Evolutionary conservation across 2,888 invertebrate species (phyloP), one percentile per base, ranked within the genome.

Genomic region (Nemurella pictetii): DNA sequence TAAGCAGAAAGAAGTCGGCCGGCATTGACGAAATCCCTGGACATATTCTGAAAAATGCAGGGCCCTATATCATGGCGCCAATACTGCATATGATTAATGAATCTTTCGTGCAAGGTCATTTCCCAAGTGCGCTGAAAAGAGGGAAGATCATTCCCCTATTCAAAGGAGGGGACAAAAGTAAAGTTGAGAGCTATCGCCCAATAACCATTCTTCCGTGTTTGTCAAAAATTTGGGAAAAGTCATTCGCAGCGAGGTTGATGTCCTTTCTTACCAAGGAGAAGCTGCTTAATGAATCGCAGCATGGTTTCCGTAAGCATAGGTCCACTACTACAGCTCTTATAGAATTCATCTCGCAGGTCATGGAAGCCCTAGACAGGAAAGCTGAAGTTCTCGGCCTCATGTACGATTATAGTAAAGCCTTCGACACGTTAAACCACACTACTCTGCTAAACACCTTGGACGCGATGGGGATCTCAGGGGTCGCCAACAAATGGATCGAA

Each of bases 1-100:
- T 83, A 80, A 83, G n/a, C n/a, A n/a, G n/a, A n/a, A n/a, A n/a
- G n/a, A n/a, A n/a, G n/a, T n/a, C n/a, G n/a, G n/a, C n/a, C 84
- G 83, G 73, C 0, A 86, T 86, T 84, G 83, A 87, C 25, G n/a
- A 32, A 12, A 84, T 77, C 12, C 77, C 77, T 4, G 20, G 77
- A 12, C 26, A 28, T n/a, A 77, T 77, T 5, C 26, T 77, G 28
- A 77, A 77, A 27, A 26, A 27, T 77, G 26, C 27, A 15, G 77
- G 15, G 5, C 5, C 74, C 12, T 27, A 77, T 77, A 28, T 77
- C 12, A 26, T 25, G 20, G 25, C 3, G 28, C 26, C 77, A 1
- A 12, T 28, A 77, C 26, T 9, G 12, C 28, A 27, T 3, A 27
- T 77, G 12, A 77, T 77, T 5, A 77, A 77, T 77, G 77, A 77